These are phyloP conservation scores for Siniperca scherzeri DNA, from an alignment of 2,797 vertebrate genomes.

Conservation along the genomic window DNA sequence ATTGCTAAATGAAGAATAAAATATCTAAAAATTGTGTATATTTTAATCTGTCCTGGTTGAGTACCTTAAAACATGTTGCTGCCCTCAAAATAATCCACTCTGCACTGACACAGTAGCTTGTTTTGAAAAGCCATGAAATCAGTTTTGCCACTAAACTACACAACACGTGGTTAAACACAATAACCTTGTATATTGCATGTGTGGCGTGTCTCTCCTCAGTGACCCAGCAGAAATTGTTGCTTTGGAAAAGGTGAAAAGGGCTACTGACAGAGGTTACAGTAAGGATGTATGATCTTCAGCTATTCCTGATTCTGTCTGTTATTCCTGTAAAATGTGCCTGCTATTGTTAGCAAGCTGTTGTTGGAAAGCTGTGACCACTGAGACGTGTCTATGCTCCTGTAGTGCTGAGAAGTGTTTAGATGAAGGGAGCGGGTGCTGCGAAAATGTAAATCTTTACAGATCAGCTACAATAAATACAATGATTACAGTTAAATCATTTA, in stretches of 20 bases:
- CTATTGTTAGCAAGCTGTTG: conserved; percentile 39
- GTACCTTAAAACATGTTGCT: not conserved
- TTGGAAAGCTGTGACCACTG: conserved; percentile 10
- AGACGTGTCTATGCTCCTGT: not conserved
- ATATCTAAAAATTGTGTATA: not conserved
- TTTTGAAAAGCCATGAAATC: conserved; percentile 62
- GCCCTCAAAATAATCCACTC: conserved; percentile 37
- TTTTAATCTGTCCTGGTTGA: not conserved
- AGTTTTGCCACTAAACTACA: conserved; percentile 40
- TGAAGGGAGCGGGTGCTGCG: not conserved
- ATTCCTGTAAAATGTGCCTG: conserved; percentile 24
- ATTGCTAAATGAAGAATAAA: not conserved
- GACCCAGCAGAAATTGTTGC: not conserved
- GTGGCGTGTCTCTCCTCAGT: not conserved
- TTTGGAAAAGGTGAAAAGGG: not conserved
- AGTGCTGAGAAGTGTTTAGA: not conserved
- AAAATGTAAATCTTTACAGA: conserved; percentile 19
- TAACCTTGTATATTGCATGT: conserved; percentile 28
- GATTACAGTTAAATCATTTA: conserved; percentile 1
- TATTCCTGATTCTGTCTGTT: conserved; percentile 32
- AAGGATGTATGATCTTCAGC: conserved; percentile 27
- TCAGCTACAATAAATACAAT: not conserved
- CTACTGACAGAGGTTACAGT: conserved; percentile 1
- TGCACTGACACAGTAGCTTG: conserved; percentile 35
- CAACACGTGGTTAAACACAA: conserved; percentile 45